Base-by-base conservation (phyloP, 2,888 invertebrate genomes). In the Leptodirus hochenwartii region DNA sequence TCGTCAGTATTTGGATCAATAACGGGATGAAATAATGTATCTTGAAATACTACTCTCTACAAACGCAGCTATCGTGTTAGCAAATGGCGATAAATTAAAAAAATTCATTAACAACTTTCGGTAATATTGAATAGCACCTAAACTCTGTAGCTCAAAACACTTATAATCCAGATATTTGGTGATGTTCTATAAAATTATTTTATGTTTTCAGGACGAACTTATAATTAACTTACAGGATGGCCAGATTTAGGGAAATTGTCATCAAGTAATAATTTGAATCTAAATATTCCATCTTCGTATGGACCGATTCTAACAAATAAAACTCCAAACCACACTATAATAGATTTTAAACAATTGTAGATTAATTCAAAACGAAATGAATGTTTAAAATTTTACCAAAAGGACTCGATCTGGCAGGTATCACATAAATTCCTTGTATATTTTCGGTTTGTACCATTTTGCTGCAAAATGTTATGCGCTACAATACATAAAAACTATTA, bases 201-300 rank as follows among this genome's bases (percentile, higher is more conserved):
- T n/a, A n/a, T n/a, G n/a, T n/a, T n/a, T n/a, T n/a, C n/a, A n/a
- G n/a, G n/a, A n/a, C n/a, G n/a, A n/a, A n/a, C n/a, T n/a, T n/a
- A n/a, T n/a, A n/a, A n/a, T n/a, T n/a, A n/a, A n/a, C 74, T 69
- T 62, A 84, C 85, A 36, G 90, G 88, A 47, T 77, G 74, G 45
- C 70, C 72, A 34, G 73, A 70, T 54, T 81, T 75, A 15, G 93
- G 95, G 58, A 88, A 95, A 43, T 72, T 74, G 37, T 82, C 79
- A 32, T 91, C 85, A 48, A 95, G 66, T 41, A 69, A 64, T 39
- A 96, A 60, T 36, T 72, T 77, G 54, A 95, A 95, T 44, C 90
- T 72, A 53, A 93, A 90, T 31, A 91, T 67, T 34, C 82, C 91
- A 39, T 82, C 85, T 58, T 80, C 77, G 57, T 88, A 95, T 38